These are phyloP conservation scores for Stenodera caucasica DNA, from an alignment of 2,888 invertebrate species.

Conservation along the genomic window DNA sequence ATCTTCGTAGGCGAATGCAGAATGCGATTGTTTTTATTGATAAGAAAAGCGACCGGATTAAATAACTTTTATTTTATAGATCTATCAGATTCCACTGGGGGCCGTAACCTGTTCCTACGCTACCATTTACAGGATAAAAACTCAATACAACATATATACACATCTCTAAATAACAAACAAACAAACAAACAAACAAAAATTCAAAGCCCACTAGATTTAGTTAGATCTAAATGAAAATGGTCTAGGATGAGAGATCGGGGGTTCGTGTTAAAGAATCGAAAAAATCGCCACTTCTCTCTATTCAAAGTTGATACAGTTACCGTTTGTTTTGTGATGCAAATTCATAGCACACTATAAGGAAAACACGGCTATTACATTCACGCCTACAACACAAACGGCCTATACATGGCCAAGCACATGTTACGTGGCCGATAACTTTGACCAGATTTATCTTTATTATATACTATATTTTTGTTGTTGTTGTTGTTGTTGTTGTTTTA, in stretches of 20 bases:
- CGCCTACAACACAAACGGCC: constrained; percentile 42
- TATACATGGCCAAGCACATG: constrained; percentile 42
- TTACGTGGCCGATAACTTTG: constrained; percentile 27
- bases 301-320: constrained; percentile 18
- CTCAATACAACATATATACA: not conserved
- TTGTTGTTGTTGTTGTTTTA: not conserved
- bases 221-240: constrained; percentile 2
- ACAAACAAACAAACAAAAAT: not conserved
- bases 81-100: constrained; percentile 33
- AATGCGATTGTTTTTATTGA: constrained; percentile 36
- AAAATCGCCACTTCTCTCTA: not conserved
- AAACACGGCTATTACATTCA: constrained; percentile 44
- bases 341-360: constrained; percentile 43
- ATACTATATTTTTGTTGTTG: constrained; percentile 25
- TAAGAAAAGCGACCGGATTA: constrained; percentile 31
- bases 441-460: constrained; percentile 41
- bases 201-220: not conserved
- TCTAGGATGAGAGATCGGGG: too few relatives aligned
- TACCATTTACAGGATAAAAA: constrained; percentile 18
- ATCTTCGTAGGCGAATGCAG: constrained; percentile 42
- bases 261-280: too few relatives aligned
- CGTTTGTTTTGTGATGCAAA: constrained; percentile 48
- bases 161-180: too few relatives aligned
- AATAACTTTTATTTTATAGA: constrained; percentile 37
- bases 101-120: constrained; percentile 32